A percentile compares a stretch with the other conserved stretches of the same genome.
These are phyloP conservation scores for Rhodophaea formosa DNA, from an alignment of 2,888 invertebrate genomes.

Conservation along the genomic window DNA sequence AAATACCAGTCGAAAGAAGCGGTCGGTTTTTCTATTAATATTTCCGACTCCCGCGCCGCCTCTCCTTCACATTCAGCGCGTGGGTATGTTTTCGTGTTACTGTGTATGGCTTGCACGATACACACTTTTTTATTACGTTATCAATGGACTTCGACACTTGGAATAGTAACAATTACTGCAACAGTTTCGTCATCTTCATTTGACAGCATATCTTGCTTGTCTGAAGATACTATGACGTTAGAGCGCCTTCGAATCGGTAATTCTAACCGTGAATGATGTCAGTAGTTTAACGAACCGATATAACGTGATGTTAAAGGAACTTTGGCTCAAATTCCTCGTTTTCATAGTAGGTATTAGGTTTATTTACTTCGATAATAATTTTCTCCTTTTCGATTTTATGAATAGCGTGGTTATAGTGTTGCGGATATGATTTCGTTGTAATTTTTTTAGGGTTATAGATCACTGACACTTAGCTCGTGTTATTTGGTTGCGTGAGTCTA, in stretches of 20 bases:
- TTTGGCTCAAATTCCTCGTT: background rate
- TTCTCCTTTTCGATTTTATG: constrained; percentile 1
- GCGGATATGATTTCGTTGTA: background rate
- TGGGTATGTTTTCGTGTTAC: constrained; percentile 22
- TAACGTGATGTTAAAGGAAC: background rate
- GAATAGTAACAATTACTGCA: background rate
- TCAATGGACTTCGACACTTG: background rate
- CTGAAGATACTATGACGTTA: background rate
- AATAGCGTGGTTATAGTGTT: background rate
- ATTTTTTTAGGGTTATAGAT: background rate
- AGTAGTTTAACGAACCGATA: constrained; percentile 13
- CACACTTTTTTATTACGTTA: constrained; percentile 4
- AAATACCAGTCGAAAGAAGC: constrained; percentile 51
- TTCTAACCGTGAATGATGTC: constrained; percentile 9
- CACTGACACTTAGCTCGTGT: constrained; percentile 11
- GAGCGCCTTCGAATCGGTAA: background rate
- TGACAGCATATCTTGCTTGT: background rate
- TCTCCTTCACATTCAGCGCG: constrained; percentile 20
- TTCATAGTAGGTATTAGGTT: background rate
- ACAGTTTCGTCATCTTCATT: background rate
- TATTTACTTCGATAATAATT: constrained; percentile 2
- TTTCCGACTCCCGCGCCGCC: constrained; percentile 47
- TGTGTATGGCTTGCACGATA: constrained; percentile 9
- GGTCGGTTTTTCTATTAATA: constrained; percentile 50
- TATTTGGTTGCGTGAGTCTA: background rate